Evolutionary conservation across 2,888 invertebrate genomes (phyloP).

Genomic region (Thecophora atra): DNA sequence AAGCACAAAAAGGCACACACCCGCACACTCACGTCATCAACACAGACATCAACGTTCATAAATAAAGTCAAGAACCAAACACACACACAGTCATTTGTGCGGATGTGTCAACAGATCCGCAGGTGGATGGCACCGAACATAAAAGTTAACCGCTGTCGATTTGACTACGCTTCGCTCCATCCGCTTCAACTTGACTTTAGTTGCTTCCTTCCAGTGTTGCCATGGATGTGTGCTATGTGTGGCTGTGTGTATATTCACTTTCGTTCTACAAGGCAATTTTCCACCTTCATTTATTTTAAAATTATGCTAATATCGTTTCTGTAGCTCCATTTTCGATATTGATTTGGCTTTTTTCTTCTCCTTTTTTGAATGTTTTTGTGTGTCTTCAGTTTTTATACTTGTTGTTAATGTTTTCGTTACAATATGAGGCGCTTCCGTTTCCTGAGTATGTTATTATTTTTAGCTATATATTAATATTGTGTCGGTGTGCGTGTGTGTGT

Average conservation of each 20-base stretch:
- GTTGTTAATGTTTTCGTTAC: no score
- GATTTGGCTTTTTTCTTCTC: slow-evolving; percentile 4
- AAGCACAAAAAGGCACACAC: background rate
- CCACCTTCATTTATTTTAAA: background rate
- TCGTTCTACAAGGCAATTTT: background rate
- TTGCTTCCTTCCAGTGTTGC: background rate
- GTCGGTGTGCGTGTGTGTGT: background rate
- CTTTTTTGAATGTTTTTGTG: background rate
- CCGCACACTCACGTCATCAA: no score
- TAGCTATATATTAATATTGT: background rate
- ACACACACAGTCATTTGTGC: background rate
- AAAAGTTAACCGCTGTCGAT: no score
- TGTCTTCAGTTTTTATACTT: background rate
- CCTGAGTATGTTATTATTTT: background rate
- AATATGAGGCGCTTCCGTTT: background rate
- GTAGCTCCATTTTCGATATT: slow-evolving; percentile 16
- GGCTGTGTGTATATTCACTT: background rate
- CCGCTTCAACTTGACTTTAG: background rate
- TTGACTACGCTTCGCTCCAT: no score
- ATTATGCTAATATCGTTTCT: slow-evolving; percentile 22
- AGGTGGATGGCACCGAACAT: background rate
- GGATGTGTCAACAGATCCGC: background rate
- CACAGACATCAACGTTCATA: slow-evolving; percentile 12
- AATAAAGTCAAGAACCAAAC: background rate
- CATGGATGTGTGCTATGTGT: background rate